A percentile compares a stretch with the other conserved stretches of the same genome.
These are phyloP conservation scores for Orbicella faveolata DNA, from an alignment of 64 coral and sea anemone species.

Conservation along the genomic window DNA sequence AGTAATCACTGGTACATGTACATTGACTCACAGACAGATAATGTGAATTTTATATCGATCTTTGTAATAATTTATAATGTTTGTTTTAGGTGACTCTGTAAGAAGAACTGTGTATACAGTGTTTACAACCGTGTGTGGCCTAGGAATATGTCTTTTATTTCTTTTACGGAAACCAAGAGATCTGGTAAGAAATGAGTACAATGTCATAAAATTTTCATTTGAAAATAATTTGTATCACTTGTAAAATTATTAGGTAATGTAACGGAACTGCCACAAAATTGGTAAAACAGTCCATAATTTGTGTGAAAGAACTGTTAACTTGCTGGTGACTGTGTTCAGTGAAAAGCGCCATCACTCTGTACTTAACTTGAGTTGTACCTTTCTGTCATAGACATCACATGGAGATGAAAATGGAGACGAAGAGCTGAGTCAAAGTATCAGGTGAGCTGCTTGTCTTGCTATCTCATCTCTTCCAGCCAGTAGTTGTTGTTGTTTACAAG, in stretches of 20 bases:
- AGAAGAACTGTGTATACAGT: slow-evolving; percentile 83
- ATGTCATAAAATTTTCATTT: no score
- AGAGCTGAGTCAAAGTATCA: slow-evolving; percentile 36
- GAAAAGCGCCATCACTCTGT: no score
- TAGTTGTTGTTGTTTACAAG: no score
- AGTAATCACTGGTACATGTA: no score
- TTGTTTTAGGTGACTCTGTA: slow-evolving; percentile 40
- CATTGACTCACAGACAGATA: no score
- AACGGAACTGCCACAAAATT: no score
- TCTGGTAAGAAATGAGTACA: neutral
- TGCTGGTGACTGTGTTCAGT: no score
- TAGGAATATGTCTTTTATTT: slow-evolving; percentile 82
- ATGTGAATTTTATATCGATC: neutral
- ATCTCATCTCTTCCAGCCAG: neutral
- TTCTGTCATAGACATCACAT: neutral
- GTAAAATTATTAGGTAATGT: no score
- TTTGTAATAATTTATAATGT: neutral
- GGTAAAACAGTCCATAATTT: no score
- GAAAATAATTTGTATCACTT: no score
- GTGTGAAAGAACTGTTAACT: no score
- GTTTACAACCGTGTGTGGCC: slow-evolving; percentile 81
- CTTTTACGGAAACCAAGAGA: slow-evolving; percentile 50
- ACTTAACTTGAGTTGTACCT: no score
- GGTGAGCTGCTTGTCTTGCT: neutral
- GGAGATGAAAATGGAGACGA: neutral